Evolutionary conservation across 2,797 vertebrate genomes (phyloP), one percentile per base, ranked within the genome.

Genomic region (Triplophysa yarkandensis): DNA sequence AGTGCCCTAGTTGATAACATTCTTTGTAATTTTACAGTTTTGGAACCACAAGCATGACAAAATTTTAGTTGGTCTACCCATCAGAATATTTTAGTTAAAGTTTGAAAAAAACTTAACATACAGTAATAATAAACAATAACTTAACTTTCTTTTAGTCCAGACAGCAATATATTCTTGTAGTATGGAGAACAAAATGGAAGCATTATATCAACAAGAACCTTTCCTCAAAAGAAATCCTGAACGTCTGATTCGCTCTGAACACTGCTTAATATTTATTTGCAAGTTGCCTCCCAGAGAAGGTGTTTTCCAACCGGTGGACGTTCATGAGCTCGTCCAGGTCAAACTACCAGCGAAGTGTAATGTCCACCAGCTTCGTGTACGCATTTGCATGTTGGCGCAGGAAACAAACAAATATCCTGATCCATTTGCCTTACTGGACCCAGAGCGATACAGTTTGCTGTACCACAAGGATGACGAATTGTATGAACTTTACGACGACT

Each of bases 401-500:
- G 82, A 88, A 55, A 80, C 83, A 34, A 85, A 54, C 8, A 80
- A 44, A 44, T 77, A 86, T 36, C 77, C 82, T 16, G 86, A 92
- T 43, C 87, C 89, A 16, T 82, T 91, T 71, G 79, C 81, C 3
- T 74, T 92, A 28, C 78, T 91, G 57, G 87, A 91, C 78, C 90
- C 92, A 4, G 87, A 91, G 55, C 86, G 82, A 68, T 91, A 88
- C 68, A 81, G 79, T 23, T 83, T 94, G 28, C 82, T 93, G 0
- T 94, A 93, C 52, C 66, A 69, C 48, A 86, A 85, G 39, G 86
- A 75, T 1, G 78, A 71, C 0, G 86, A 91, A 17, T 90, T 87
- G 88, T 92, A 89, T 39, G 93, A 94, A 77, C 89, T 90, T 58
- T 92, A 91, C 4, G 91, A 94, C 44, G 88, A 92, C 82, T 89